Evolutionary conservation across 2,113 vertebrate genomes (phyloP).

Genomic region (Henicopernis longicauda): DNA sequence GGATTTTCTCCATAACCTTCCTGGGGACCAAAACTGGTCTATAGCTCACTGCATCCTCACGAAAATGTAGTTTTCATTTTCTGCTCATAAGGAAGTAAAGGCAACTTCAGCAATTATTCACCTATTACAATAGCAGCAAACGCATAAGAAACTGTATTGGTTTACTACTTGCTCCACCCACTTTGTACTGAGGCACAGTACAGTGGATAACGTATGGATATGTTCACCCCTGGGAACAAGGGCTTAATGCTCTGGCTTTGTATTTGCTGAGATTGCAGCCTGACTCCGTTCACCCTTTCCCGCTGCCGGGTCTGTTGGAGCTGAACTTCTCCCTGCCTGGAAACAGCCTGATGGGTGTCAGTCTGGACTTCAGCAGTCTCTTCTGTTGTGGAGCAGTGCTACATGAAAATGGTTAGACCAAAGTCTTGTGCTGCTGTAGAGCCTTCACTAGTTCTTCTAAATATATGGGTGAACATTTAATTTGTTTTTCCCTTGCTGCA

Average conservation of each 20-base stretch:
- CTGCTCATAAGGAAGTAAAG: not conserved
- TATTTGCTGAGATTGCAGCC: not conserved
- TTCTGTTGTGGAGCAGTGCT: not conserved
- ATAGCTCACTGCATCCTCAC: not conserved
- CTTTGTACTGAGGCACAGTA: not conserved
- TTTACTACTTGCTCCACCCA: not conserved
- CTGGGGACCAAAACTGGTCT: not conserved
- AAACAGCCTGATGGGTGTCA: not conserved
- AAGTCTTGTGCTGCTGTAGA: not conserved
- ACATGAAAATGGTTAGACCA: not conserved
- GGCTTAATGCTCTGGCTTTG: not conserved
- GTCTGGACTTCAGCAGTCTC: not conserved
- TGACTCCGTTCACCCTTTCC: not conserved
- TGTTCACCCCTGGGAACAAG: not conserved
- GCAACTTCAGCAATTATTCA: not conserved
- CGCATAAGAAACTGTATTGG: fast-evolving
- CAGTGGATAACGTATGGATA: too few species aligned
- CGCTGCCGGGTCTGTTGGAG: not conserved
- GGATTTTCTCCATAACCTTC: not conserved
- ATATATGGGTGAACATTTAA: not conserved
- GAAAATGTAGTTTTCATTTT: not conserved
- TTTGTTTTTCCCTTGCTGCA: not conserved
- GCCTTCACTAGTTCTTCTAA: not conserved
- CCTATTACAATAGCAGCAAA: not conserved
- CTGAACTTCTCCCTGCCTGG: not conserved